Evolutionary conservation across 2,888 invertebrate genomes (phyloP).

Genomic region (Thysanoteuthis rhombus): DNA sequence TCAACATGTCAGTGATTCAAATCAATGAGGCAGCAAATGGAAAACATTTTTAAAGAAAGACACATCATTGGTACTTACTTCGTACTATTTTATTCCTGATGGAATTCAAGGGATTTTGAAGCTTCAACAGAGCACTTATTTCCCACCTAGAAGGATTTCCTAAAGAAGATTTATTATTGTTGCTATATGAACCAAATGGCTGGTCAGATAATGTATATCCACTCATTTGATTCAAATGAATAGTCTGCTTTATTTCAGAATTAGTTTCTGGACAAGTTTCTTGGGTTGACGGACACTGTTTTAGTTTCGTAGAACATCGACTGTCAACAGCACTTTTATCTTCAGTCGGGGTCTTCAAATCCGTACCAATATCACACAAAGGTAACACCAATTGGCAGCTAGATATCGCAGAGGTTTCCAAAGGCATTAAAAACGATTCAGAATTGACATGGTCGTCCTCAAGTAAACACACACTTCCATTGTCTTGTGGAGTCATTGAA

Average conservation of each 20-base stretch:
- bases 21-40: neutral
- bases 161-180: neutral
- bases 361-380: conserved; percentile 22
- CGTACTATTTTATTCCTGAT: conserved; percentile 22
- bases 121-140: conserved; percentile 25
- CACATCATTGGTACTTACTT: neutral
- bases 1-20: no score
- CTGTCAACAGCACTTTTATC: conserved; percentile 22
- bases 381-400: conserved; percentile 16
- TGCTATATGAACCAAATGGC: conserved; percentile 14
- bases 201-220: conserved; percentile 20
- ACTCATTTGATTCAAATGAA: neutral
- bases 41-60: neutral
- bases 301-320: neutral
- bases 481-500: conserved; percentile 28
- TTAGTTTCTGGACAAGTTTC: conserved; percentile 13
- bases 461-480: conserved; percentile 17
- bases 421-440: neutral
- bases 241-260: conserved; percentile 21
- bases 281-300: neutral
- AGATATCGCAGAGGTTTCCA: neutral
- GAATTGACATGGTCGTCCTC: conserved; percentile 25
- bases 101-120: conserved; percentile 26
- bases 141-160: neutral
- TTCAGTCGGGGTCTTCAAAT: neutral